phyloP scores from a whole-genome alignment of 2,113 vertebrate genomes.

The Atlantisia rogersi region DNA sequence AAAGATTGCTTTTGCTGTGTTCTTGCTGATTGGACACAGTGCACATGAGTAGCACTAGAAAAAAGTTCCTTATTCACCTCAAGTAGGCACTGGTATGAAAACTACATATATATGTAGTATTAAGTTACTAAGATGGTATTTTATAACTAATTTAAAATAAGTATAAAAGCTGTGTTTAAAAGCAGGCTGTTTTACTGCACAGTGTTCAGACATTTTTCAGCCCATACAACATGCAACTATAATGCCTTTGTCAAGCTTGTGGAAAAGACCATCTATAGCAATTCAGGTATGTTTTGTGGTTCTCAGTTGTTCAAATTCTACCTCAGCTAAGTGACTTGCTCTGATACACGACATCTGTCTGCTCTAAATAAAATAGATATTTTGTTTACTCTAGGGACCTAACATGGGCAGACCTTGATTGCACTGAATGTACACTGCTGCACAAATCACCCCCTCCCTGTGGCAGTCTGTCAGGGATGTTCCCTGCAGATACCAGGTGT shows the following conservation, averaged over 20 bases:
- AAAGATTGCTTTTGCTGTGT: neutral
- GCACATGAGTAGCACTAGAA: neutral
- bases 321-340: slow-evolving; percentile 15
- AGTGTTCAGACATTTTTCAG: neutral
- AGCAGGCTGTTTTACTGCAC: neutral
- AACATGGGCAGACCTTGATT: neutral
- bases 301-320: slow-evolving; percentile 23
- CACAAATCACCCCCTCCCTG: neutral
- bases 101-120: neutral
- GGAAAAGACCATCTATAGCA: neutral
- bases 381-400: neutral
- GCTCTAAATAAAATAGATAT: neutral
- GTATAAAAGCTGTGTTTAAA: neutral
- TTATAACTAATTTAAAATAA: neutral
- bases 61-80: neutral
- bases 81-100: neutral
- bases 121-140: neutral
- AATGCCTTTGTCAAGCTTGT: neutral
- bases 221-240: neutral
- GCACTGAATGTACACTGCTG: neutral
- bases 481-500: neutral
- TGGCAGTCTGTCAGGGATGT: neutral
- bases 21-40: neutral
- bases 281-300: neutral
- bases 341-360: neutral